phyloP scores from a whole-genome alignment of 2,888 invertebrate species.

The Dryadula phaetusa region DNA sequence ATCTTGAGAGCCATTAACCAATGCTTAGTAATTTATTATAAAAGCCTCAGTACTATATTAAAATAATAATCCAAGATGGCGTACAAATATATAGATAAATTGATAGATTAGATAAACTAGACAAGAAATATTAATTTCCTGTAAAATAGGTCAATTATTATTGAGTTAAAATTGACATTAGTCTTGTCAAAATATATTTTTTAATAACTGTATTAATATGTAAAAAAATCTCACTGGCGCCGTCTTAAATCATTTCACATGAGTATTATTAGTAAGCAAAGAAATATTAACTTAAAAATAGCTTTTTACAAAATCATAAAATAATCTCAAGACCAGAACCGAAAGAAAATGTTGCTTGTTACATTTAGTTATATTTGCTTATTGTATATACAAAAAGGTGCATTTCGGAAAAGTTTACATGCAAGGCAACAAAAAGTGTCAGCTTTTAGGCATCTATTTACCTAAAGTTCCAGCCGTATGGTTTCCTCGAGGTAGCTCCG shows the following conservation, averaged over 20 bases:
- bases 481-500: conserved; percentile 66
- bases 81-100: background rate
- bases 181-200: background rate
- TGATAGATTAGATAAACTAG: too few species aligned
- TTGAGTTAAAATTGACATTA: background rate
- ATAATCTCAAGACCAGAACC: background rate
- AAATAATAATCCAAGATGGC: conserved; percentile 10
- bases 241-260: conserved; percentile 18
- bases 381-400: conserved; percentile 1
- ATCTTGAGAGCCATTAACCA: background rate
- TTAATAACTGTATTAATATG: background rate
- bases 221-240: background rate
- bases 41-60: conserved; percentile 9
- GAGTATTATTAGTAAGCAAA: conserved; percentile 32
- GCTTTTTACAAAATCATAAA: conserved; percentile 18
- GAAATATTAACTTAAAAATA: conserved; percentile 15
- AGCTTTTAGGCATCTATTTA: conserved; percentile 61
- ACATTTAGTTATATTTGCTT: background rate
- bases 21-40: background rate
- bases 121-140: too few species aligned
- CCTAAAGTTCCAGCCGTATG: conserved; percentile 81
- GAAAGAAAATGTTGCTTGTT: background rate
- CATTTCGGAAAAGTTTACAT: conserved; percentile 41
- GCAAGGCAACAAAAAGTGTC: conserved; percentile 52
- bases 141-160: too few species aligned